Conservation (phyloP, 2,113 vertebrate genomes). For the Rhizomys pruinosus region DNA sequence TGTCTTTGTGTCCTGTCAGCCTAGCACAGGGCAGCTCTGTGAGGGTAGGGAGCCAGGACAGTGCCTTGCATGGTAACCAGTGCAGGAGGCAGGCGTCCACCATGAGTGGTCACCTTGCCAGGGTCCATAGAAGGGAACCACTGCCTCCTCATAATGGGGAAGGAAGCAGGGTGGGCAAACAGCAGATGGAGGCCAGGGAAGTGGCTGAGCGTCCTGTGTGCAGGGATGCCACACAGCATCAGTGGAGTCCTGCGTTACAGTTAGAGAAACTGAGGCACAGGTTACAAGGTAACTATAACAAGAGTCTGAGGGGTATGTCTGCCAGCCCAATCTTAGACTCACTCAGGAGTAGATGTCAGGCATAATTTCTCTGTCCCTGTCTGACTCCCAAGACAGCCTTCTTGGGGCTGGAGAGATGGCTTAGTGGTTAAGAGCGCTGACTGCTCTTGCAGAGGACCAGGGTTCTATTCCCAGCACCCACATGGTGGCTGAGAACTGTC, state of each 20-base stretch:
- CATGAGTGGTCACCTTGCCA: neutral
- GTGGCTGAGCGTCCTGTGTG: neutral
- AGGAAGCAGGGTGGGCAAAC: too few species aligned
- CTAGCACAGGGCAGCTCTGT: neutral
- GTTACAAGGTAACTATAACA: neutral
- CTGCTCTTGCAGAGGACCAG: too few species aligned
- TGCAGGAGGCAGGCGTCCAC: neutral
- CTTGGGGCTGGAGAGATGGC: too few species aligned
- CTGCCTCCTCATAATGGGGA: too few species aligned
- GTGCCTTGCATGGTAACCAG: neutral
- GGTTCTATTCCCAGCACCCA: too few species aligned
- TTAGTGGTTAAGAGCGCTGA: too few species aligned
- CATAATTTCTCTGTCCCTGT: fast-evolving
- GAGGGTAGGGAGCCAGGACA: neutral
- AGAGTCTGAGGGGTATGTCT: too few species aligned
- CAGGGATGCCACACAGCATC: neutral
- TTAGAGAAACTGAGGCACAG: neutral
- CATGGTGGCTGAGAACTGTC: too few species aligned
- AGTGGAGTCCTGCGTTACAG: fast-evolving
- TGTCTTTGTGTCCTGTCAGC: fast-evolving
- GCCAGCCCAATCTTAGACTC: neutral
- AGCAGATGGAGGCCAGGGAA: neutral
- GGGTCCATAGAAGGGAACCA: neutral
- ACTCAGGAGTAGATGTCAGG: neutral
- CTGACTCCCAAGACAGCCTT: neutral